Base-by-base conservation (phyloP, 2,888 invertebrate species). In the Argyra leucocephala region DNA sequence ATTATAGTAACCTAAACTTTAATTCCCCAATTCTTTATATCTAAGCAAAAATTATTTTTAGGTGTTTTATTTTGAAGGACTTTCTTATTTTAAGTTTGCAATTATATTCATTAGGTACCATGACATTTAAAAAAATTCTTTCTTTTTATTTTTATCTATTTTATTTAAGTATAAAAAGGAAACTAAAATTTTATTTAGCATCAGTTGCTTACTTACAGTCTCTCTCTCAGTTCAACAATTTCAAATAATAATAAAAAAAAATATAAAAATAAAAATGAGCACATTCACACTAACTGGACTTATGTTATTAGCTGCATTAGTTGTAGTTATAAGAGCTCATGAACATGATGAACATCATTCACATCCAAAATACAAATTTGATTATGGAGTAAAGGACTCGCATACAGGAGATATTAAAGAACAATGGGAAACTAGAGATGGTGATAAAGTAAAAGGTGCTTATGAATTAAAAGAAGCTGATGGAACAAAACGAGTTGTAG, bases 391-490 rank as follows among this genome's bases (percentile, higher is more conserved):
- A 21, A 72, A 75, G 26, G 76, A 77, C 64, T 73, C 73, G 3
- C 75, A 77, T 57, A 77, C 76, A 24, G 76, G 76, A 21, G 76
- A 77, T 65, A 73, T 76, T 64, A 77, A 77, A 66, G 73, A 74
- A 64, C 76, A 76, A 65, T 73, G 75, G 68, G 80, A 81, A 71
- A 76, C 76, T 67, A 74, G 81, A 26, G 77, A 80, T 67, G 81
- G 81, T 1, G 79, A 81, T 69, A 69, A 73, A 63, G 81, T 81
- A 9, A 80, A 80, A 68, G 59, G 59, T 48, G 73, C 75, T 62
- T 83, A 83, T 70, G 78, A 80, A 1, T 72, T 83, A 6, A 80
- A 82, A 67, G 81, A 82, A 72, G 74, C 81, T 36, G 82, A 82
- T 70, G 82, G 81, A 61, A 81, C 81, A 1, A 81, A 81, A 21